Percentiles rank a stretch among this genome's conserved stretches.
These are phyloP conservation scores for Pseudochirops corinnae DNA, from an alignment of 2,797 vertebrate species.

Conservation along the genomic window DNA sequence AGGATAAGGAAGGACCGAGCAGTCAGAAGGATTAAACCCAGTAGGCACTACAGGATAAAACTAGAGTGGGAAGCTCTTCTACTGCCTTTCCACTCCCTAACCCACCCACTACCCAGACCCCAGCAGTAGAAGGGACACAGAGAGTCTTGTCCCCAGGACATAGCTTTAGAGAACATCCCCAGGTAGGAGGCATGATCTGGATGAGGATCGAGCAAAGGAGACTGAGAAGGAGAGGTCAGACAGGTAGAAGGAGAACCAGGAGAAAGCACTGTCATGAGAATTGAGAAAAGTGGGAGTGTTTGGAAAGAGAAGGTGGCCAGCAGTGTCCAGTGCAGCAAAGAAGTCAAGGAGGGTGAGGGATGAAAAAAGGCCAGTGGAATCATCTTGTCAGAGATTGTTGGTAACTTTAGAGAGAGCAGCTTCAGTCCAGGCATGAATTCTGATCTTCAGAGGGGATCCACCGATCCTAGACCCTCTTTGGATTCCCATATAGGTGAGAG, in stretches of 20 bases:
- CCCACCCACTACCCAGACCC: not conserved
- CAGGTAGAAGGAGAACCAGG: not conserved
- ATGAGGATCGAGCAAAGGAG: not conserved
- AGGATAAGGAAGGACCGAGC: not conserved
- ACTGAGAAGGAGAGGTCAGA: not conserved
- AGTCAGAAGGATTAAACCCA: not conserved
- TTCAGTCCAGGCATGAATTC: not conserved
- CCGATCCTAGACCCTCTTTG: not conserved
- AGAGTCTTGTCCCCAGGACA: not conserved
- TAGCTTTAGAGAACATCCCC: not conserved
- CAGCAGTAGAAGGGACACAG: not conserved
- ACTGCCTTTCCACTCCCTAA: not conserved
- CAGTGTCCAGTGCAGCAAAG: not conserved
- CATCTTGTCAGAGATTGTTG: not conserved
- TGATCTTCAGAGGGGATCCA: not conserved
- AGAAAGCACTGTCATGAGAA: not conserved
- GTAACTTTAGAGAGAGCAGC: not conserved
- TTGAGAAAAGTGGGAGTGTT: no score
- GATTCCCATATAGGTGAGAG: no score
- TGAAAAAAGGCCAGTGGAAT: not conserved
- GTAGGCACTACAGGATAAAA: not conserved
- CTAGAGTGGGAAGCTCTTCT: not conserved
- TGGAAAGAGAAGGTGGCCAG: no score
- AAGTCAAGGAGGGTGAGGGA: not conserved
- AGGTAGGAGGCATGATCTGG: not conserved